Conservation (phyloP, 2,113 vertebrate species). For the Oncorhynchus mykiss region DNA sequence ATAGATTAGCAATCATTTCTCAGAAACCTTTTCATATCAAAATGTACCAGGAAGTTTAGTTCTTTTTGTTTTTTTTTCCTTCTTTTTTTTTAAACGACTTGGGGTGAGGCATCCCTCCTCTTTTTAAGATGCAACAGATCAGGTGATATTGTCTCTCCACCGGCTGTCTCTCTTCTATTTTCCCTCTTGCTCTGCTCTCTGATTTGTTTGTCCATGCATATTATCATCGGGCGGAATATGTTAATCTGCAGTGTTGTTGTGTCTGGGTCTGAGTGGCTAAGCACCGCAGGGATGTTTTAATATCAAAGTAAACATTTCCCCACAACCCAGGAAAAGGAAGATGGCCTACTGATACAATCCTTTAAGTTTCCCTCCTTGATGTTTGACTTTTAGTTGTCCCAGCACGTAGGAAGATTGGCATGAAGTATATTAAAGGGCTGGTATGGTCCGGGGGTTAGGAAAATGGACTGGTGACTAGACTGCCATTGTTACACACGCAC, state of each 20-base stretch:
- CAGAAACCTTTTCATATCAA: conserved; percentile 73
- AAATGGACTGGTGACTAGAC: conserved; percentile 55
- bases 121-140: conserved; percentile 68
- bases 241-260: conserved; percentile 64
- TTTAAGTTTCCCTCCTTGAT: conserved; percentile 17
- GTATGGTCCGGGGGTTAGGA: conserved; percentile 66
- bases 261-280: conserved; percentile 57
- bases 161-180: conserved; percentile 36
- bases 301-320: conserved; percentile 60
- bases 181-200: conserved; percentile 51
- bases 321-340: conserved; percentile 34
- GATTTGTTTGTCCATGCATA: conserved; percentile 68
- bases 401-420: conserved; percentile 34
- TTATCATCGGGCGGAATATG: conserved; percentile 59
- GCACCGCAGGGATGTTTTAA: conserved; percentile 46
- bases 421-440: conserved; percentile 27
- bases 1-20: conserved; percentile 84
- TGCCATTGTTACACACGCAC: too few species aligned
- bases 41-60: conserved; percentile 64
- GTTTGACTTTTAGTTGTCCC: conserved; percentile 49
- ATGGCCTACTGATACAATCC: conserved; percentile 26
- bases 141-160: conserved; percentile 62
- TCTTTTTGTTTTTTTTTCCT: conserved; percentile 35
- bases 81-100: conserved; percentile 59
- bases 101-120: conserved; percentile 62